Evolutionary conservation across 2,888 invertebrate genomes (phyloP).

Genomic region (Eupsilia transversa): DNA sequence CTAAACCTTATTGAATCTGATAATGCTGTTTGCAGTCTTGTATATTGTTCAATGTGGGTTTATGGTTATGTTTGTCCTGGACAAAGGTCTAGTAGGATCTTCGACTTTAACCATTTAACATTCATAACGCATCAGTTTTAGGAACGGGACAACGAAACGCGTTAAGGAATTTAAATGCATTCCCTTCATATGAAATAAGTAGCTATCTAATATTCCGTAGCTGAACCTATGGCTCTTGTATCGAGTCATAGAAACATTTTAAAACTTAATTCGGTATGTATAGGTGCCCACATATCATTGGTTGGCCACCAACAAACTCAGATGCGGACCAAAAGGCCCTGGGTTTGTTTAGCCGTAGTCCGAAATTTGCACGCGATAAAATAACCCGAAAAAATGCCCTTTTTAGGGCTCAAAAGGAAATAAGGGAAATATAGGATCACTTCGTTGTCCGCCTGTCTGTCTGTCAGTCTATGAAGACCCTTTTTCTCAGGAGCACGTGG

Average conservation of each 20-base stretch:
- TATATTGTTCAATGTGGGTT: background rate
- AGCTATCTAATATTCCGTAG: conserved; percentile 47
- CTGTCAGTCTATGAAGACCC: no score
- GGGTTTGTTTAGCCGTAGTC: background rate
- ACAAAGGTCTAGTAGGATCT: conserved; percentile 1
- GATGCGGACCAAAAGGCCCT: no score
- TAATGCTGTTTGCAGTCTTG: background rate
- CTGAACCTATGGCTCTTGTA: conserved; percentile 8
- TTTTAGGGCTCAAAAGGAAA: no score
- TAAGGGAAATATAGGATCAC: no score
- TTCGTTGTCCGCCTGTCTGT: no score
- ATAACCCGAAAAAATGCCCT: no score
- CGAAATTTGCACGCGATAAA: background rate
- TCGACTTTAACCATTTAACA: conserved; percentile 31
- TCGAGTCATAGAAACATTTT: conserved; percentile 8
- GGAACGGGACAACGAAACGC: conserved; percentile 52
- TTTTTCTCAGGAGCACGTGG: no score
- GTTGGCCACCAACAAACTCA: background rate
- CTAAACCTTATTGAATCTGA: background rate
- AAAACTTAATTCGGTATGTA: conserved; percentile 4
- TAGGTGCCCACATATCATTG: background rate
- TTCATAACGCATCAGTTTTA: conserved; percentile 47
- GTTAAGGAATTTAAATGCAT: conserved; percentile 52
- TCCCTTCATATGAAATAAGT: conserved; percentile 42
- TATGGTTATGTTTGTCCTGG: background rate